phyloP scores from a whole-genome alignment of 2,113 vertebrate species.

The Cyprinodon tularosa region DNA sequence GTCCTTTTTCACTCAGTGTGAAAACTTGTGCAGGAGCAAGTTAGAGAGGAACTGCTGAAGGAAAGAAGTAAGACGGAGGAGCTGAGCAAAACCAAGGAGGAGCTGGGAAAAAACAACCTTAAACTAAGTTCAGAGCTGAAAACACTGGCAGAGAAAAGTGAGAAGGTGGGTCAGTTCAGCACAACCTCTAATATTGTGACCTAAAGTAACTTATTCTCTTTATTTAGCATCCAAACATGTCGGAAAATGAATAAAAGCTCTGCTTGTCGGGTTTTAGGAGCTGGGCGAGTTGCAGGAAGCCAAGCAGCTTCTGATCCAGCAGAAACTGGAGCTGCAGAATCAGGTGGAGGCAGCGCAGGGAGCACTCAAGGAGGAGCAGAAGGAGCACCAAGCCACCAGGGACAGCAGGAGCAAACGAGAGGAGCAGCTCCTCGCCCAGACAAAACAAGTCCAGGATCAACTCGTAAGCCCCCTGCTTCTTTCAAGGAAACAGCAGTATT shows the following conservation, averaged over 20 bases:
- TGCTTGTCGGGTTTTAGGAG: conserved; percentile 78
- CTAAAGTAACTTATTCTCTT: no score
- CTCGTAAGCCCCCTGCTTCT: conserved; percentile 63
- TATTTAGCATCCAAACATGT: not conserved
- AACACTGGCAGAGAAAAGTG: conserved; percentile 81
- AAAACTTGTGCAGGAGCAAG: conserved; percentile 74
- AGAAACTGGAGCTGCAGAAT: conserved; percentile 92
- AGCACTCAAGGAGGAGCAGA: conserved; percentile 85
- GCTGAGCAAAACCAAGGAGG: conserved; percentile 82
- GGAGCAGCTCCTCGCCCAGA: conserved; percentile 84
- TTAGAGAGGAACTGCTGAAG: conserved; percentile 87
- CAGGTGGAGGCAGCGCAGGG: conserved; percentile 81
- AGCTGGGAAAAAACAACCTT: conserved; percentile 84
- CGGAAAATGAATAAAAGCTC: not conserved
- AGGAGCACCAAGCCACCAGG: conserved; percentile 82
- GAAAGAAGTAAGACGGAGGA: conserved; percentile 85
- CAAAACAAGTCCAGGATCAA: conserved; percentile 81
- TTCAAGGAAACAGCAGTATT: not conserved
- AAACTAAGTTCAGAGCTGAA: conserved; percentile 85
- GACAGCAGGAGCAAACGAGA: conserved; percentile 83
- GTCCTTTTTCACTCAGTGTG: not conserved
- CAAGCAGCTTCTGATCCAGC: conserved; percentile 93
- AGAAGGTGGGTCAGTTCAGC: conserved; percentile 82
- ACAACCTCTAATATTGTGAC: not conserved
- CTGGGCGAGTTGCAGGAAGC: conserved; percentile 88